Conservation (phyloP, 2,113 vertebrate genomes). For the Myotis lucifugus region DNA sequence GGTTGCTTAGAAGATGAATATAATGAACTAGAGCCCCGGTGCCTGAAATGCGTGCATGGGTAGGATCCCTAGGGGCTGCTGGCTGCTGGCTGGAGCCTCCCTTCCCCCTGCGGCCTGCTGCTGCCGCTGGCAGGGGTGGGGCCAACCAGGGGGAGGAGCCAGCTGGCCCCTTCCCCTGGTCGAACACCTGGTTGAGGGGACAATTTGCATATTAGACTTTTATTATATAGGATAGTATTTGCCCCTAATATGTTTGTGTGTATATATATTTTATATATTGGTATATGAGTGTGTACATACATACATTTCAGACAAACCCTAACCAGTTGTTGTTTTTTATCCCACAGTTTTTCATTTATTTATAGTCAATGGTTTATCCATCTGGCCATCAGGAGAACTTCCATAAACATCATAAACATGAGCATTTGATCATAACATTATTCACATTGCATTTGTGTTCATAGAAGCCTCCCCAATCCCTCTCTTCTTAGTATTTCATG, state of each 20-base stretch:
- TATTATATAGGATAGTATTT: neutral
- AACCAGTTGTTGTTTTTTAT: neutral
- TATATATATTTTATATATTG: neutral
- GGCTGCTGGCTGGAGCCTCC: no score
- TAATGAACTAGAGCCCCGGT: neutral
- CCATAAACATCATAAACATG: neutral
- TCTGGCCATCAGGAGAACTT: neutral
- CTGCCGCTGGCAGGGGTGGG: no score
- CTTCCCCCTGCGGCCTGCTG: no score
- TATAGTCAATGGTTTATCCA: neutral
- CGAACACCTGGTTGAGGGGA: no score
- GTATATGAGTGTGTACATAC: neutral
- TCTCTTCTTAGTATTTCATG: neutral
- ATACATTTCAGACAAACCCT: neutral
- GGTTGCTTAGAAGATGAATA: constrained; percentile 10
- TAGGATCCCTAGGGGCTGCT: no score
- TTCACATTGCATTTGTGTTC: neutral
- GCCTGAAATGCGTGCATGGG: no score
- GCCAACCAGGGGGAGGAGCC: no score
- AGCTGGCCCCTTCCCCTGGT: no score
- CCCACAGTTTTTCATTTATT: constrained; percentile 20
- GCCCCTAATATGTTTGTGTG: neutral
- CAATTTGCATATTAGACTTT: no score
- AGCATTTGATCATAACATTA: neutral
- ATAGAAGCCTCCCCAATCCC: neutral